Evolutionary conservation across 2,113 vertebrate genomes (phyloP), one percentile per base, ranked within the genome.

Genomic region (Hyla sarda): DNA sequence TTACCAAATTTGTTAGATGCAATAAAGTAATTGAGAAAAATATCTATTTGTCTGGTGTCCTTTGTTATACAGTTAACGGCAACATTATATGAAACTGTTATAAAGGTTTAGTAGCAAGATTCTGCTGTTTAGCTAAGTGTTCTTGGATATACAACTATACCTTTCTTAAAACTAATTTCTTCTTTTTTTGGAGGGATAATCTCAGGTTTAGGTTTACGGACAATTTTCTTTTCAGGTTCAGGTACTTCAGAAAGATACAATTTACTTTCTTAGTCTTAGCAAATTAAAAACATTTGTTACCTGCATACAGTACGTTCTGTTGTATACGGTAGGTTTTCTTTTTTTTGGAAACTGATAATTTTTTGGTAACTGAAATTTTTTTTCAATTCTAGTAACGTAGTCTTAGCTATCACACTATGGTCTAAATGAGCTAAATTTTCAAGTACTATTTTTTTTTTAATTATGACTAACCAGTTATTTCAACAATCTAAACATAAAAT

Each of bases 91-190:
- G 13, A 16, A 56, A n/a, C 52, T 23, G 12, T 10, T 74, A 58
- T 84, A 37, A 73, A 73, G 37, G 45, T 74, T 84, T 74, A 84
- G 82, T 74, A 84, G 82, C 71, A 75, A 50, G 34, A 71, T 84
- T 75, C 0, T 45, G 47, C 1, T 50, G 45, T 50, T 1, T 73
- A 58, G 37, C 52, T 74, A 13, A 58, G 48, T 50, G 45, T 32
- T 83, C 32, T 83, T 73, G 62, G 5, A 47, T 60, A 25, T 54
- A 60, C 17, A 45, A 92, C 90, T 82, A 37, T 95, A 95, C 95
- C 95, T 90, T 91, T 94, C 92, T 95, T 95, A 90, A 95, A 91
- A 94, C 94, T 83, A 88, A 95, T 87, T 96, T 96, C 90, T 92
- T 97, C 93, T 90, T 93, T 92, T 84, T 88, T 88, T 91, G 96